These are phyloP conservation scores for Rattus rattus DNA, from an alignment of 2,113 vertebrate species.

Conservation along the genomic window DNA sequence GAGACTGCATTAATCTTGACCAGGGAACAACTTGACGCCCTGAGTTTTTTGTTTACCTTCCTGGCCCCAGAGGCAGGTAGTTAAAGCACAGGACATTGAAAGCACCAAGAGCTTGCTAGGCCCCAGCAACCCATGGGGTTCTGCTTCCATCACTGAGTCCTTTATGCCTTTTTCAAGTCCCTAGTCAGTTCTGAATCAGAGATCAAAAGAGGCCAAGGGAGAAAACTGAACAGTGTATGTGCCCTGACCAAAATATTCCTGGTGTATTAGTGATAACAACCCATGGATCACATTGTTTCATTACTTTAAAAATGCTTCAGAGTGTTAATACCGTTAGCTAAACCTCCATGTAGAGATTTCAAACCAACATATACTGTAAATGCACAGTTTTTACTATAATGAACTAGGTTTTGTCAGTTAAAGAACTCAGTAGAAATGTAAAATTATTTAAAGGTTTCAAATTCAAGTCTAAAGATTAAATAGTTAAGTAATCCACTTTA, in stretches of 20 bases:
- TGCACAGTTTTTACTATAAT: not conserved
- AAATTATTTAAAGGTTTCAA: conserved; percentile 6
- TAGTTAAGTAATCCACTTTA: not conserved
- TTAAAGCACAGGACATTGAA: not conserved
- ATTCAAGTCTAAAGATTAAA: not conserved
- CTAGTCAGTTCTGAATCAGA: not conserved
- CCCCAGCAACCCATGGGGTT: not conserved
- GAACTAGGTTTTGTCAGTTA: not conserved
- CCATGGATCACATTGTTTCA: not conserved
- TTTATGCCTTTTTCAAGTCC: not conserved
- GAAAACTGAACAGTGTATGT: not conserved
- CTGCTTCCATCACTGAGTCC: not conserved
- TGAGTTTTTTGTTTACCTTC: not conserved
- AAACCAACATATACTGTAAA: not conserved
- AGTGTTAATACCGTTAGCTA: not conserved
- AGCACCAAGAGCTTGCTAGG: not conserved
- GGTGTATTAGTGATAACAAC: not conserved
- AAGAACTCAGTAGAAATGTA: not conserved
- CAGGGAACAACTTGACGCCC: not conserved
- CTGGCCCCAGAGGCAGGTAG: not conserved
- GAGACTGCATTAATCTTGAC: not conserved
- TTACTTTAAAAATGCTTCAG: conserved; percentile 4
- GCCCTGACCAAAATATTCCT: not conserved
- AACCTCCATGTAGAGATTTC: not conserved
- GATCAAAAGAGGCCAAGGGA: not conserved